A percentile compares a stretch with the other conserved stretches of the same genome.
Evolutionary conservation across 2,888 invertebrate species (phyloP).

Genomic region (Aricia artaxerxes): DNA sequence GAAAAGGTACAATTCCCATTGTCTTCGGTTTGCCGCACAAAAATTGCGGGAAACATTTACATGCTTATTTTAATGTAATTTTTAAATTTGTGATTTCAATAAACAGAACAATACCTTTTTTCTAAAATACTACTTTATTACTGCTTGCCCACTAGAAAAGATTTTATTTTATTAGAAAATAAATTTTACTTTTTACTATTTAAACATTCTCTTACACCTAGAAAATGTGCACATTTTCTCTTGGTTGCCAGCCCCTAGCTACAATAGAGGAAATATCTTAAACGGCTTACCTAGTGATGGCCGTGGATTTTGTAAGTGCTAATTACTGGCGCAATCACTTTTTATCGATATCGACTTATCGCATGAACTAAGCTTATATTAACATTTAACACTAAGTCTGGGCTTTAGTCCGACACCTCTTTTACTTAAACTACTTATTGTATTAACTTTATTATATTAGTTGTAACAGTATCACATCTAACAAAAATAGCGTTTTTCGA

Average conservation of each 20-base stretch:
- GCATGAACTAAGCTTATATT: neutral
- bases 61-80: neutral
- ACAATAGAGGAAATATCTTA: conserved; percentile 43
- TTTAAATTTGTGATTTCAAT: neutral
- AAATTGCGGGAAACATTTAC: neutral
- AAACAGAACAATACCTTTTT: neutral
- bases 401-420: neutral
- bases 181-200: neutral
- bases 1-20: neutral
- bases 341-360: conserved; percentile 17
- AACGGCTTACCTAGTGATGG: conserved; percentile 39
- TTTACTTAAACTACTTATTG: neutral
- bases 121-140: neutral
- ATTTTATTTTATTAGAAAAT: neutral
- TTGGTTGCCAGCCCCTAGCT: conserved; percentile 17
- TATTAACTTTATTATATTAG: neutral
- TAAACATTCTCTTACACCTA: neutral
- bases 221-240: neutral
- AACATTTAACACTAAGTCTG: neutral
- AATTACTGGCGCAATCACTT: conserved; percentile 21
- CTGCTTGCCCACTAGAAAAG: no score
- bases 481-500: neutral
- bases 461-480: neutral
- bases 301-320: conserved; percentile 37
- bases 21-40: neutral